phyloP scores from a whole-genome alignment of 2,113 vertebrate species.

The Arothron firmamentum region DNA sequence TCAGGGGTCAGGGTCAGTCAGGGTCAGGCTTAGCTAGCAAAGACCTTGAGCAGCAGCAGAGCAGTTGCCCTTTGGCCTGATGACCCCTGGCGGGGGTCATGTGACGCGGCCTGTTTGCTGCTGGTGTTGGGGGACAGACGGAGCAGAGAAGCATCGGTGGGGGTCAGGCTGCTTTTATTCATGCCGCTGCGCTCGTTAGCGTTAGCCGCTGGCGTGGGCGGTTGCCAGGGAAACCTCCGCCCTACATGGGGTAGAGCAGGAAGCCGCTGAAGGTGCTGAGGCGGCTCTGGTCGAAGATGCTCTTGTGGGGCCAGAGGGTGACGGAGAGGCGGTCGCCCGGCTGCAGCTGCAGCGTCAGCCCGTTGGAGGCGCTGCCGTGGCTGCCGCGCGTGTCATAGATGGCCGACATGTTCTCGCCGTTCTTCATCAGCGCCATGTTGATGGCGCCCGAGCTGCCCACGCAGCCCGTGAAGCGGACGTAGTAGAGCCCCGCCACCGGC shows the following conservation, averaged over 20 bases:
- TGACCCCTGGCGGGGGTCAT: too few species aligned
- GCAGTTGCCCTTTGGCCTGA: too few species aligned
- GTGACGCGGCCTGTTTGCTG: too few species aligned
- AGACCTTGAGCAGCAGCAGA: too few species aligned
- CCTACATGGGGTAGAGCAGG: conserved; percentile 26
- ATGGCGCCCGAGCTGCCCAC: background rate
- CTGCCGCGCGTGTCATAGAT: conserved; percentile 1
- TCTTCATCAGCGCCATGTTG: conserved; percentile 27
- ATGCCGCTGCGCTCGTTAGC: too few species aligned
- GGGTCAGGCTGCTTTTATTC: too few species aligned
- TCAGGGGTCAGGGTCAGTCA: too few species aligned
- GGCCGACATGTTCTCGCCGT: conserved; percentile 7
- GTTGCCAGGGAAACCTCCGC: background rate
- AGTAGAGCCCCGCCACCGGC: conserved; percentile 18
- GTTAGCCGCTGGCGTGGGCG: too few species aligned
- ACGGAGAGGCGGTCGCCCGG: conserved; percentile 9
- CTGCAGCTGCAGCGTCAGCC: conserved; percentile 28
- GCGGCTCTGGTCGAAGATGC: conserved; percentile 19
- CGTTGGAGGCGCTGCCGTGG: conserved; percentile 19
- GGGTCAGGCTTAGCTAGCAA: too few species aligned
- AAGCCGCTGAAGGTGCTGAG: conserved; percentile 40
- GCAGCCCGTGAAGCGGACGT: conserved; percentile 13
- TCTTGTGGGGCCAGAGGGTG: background rate
- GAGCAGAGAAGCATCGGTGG: too few species aligned
- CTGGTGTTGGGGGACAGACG: too few species aligned